Evolutionary conservation across 35 echinoderm and acorn worm species (phyloP), one percentile per base, ranked within the genome.

Genomic region (Apostichopus parvimensis): DNA sequence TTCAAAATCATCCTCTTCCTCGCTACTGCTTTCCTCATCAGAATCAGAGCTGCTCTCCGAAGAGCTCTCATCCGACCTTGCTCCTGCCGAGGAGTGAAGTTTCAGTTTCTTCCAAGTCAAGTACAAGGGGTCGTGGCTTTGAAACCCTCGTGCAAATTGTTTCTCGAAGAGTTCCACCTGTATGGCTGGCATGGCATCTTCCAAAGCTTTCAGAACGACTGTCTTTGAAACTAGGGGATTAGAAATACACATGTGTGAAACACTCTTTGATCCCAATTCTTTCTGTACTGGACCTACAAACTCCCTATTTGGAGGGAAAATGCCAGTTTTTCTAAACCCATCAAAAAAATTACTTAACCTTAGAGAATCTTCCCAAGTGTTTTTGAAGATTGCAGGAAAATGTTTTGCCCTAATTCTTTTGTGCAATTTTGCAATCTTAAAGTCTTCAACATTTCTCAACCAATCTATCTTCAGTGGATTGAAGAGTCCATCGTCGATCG

Each of bases 361-460:
- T 59, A 84, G 5, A n/a, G 81, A 55, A 59, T 84, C 81, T 84
- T 84, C 81, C 81, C 81, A 84, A 58, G 81, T 20, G 17, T n/a
- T 57, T 54, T 24, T 84, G 57, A 84, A 84, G 25, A 82, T 9
- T 4, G 45, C 8, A 5, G 55, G 6, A 55, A 82, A 82, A 54
- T 10, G 45, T n/a, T 82, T 82, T 55, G 18, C 14, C 11, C 55
- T 45, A 18, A 54, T 17, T 34, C 54, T 82, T 14, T 82, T 82
- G 6, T 56, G 34, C 11, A 9, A 6, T 82, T 34, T 82, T 56
- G 34, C 79, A 54, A 8, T 34, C 54, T 82, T 82, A 14, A 82
- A 82, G 79, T 82, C 79, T 18, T 54, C 79, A 82, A 82, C 79
- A 56, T 56, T 82, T 56, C 79, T 82, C 79, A 45, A 82, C 79